phyloP scores from a whole-genome alignment of 2,888 invertebrate genomes.

The Drosophila monieri region DNA sequence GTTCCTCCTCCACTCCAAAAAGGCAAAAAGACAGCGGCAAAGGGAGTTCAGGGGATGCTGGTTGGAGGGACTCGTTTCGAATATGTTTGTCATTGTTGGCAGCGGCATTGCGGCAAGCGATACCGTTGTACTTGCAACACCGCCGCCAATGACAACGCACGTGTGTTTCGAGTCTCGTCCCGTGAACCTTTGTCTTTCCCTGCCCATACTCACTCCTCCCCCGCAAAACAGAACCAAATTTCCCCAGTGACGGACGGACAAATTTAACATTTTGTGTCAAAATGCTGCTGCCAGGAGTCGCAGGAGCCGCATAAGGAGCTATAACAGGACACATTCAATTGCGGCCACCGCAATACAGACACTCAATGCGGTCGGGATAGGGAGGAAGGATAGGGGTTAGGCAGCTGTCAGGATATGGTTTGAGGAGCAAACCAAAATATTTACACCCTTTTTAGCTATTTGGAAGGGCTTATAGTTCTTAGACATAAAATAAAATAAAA shows the following conservation, averaged over 20 bases:
- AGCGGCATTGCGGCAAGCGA: constrained; percentile 57
- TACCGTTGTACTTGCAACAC: constrained; percentile 61
- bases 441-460: background rate
- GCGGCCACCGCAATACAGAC: constrained; percentile 66
- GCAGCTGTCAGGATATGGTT: constrained; percentile 15
- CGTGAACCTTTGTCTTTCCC: background rate
- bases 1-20: constrained; percentile 49
- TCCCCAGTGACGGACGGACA: constrained; percentile 76
- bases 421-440: constrained; percentile 47
- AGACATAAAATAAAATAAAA: background rate
- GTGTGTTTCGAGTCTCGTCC: constrained; percentile 25
- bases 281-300: constrained; percentile 31
- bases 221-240: constrained; percentile 57
- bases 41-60: constrained; percentile 5
- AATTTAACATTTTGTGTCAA: constrained; percentile 56
- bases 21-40: constrained; percentile 11
- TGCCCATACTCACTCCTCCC: constrained; percentile 11
- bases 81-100: constrained; percentile 72
- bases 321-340: constrained; percentile 62
- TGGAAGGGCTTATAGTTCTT: background rate
- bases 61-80: constrained; percentile 51
- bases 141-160: constrained; percentile 40
- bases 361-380: constrained; percentile 7
- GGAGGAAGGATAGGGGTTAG: background rate
- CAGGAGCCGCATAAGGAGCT: constrained; percentile 35